A percentile compares a stretch with the other conserved stretches of the same genome.
phyloP scores from a whole-genome alignment of 2,888 invertebrate species.

The Phyllotreta striolata region DNA sequence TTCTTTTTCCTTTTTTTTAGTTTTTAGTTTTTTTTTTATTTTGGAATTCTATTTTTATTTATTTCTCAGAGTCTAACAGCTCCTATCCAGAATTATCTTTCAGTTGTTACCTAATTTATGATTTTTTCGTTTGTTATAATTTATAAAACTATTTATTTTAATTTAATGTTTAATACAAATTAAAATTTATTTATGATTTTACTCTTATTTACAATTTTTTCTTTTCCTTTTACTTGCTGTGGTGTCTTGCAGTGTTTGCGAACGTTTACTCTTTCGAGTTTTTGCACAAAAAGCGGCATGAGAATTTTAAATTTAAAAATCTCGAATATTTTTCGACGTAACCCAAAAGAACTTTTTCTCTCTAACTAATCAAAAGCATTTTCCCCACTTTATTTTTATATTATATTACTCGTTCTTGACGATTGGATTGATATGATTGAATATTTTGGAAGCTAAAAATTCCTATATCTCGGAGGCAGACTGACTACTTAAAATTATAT shows the following conservation, averaged over 20 bases:
- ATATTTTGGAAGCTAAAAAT: conserved; percentile 44
- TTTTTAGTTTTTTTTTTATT: conserved; percentile 40
- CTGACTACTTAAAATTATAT: conserved; percentile 39
- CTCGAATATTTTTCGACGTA: conserved; percentile 4
- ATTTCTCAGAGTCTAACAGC: conserved; percentile 21
- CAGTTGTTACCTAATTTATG: conserved; percentile 48
- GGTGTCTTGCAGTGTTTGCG: conserved; percentile 58
- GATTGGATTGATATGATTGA: conserved; percentile 51
- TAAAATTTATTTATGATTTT: conserved; percentile 56
- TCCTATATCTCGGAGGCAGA: conserved; percentile 42
- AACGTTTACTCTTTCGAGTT: conserved; percentile 50
- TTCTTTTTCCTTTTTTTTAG: conserved; percentile 31
- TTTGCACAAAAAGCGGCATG: conserved; percentile 49
- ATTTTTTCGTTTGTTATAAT: conserved; percentile 46
- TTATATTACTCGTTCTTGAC: conserved; percentile 51
- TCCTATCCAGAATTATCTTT: conserved; percentile 42
- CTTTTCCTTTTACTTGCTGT: conserved; percentile 51
- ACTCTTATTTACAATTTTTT: conserved; percentile 51
- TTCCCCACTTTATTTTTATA: conserved; percentile 59
- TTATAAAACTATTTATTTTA: conserved; percentile 47
- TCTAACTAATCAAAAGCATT: conserved; percentile 59
- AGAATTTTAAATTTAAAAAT: conserved; percentile 7
- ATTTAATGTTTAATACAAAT: conserved; percentile 49
- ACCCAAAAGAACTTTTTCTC: conserved; percentile 49
- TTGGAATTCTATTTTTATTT: conserved; percentile 26